Evolutionary conservation across 1,140 invertebrate species (phyloP).

Genomic region (Cataglyphis hispanica): DNA sequence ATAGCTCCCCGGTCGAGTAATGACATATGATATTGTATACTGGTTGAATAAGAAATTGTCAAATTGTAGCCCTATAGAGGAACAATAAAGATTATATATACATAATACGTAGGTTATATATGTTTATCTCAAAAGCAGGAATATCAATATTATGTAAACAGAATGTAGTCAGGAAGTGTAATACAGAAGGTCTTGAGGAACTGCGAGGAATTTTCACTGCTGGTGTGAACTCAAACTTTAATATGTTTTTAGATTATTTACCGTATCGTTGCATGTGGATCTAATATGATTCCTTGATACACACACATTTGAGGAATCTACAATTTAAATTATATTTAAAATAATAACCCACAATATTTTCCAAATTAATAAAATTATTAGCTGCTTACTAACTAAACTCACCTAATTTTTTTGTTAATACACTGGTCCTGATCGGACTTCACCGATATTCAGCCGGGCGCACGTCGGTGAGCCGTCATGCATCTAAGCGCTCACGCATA

Average conservation of each 20-base stretch:
- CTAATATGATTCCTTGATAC: not conserved
- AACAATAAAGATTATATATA: too few species aligned
- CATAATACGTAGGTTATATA: not conserved
- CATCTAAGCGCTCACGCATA: too few species aligned
- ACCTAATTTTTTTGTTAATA: not conserved
- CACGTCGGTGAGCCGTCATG: too few species aligned
- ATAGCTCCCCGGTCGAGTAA: too few species aligned
- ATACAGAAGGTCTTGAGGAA: not conserved
- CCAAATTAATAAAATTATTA: conserved; percentile 7
- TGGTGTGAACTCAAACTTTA: not conserved
- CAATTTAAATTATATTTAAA: conserved; percentile 16
- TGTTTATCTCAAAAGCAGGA: not conserved
- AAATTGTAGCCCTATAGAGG: too few species aligned
- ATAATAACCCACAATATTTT: conserved; percentile 9
- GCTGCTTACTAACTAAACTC: not conserved
- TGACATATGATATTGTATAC: too few species aligned
- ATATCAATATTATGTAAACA: not conserved
- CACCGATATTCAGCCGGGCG: too few species aligned
- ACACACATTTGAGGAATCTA: not conserved
- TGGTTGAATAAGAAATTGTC: too few species aligned
- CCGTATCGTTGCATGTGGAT: not conserved
- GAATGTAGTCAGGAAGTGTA: not conserved
- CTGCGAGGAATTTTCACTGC: not conserved
- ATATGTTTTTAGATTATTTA: not conserved
- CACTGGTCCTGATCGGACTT: not conserved